Base-by-base conservation (phyloP, 1,140 invertebrate species). In the Philaenus spumarius region DNA sequence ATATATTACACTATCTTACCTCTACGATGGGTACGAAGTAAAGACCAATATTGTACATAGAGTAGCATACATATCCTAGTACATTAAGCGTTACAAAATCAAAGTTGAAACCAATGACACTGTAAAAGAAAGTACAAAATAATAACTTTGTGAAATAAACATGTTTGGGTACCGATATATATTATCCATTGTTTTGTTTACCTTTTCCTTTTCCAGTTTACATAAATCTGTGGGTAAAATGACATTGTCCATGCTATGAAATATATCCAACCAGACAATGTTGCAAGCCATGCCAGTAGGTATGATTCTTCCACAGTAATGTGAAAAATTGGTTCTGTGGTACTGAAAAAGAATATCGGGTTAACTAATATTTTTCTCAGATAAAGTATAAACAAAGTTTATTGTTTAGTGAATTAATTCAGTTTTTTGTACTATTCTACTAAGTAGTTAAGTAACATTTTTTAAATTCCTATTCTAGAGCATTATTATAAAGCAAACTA, bases 231-330 rank as follows among this genome's bases (percentile, higher is more conserved):
- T 2, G 97, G 96, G 79, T 98, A 99, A 75, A 99, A 99, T 1
- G 95, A 98, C 6, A 99, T 76, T 1, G 94, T 97, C 97, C 97
- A 99, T 11, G 95, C 94, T 35, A 85, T 79, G 76, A 99, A 99
- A 74, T 99, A 99, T 11, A 96, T 77, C 97, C 97, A 99, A 17
- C 97, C 97, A 69, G 98, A 87, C 0, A 94, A 78, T 57, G 79
- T 72, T 58, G 89, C 94, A n/a, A 93, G 75, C 14, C 87, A 78
- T 55, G 82, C 82, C 20, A 94, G 76, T 0, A 54, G 12, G 14
- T 54, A 34, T 11, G 52, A 54, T 7, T 54, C 17, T 22, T 54
- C 24, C 1, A 54, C 52, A 34, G 52, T 54, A 12, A 54, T 34
- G 15, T 34, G 5, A 1, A 54, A 22, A 22, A 54, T 20, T 12